A percentile compares a stretch with the other conserved stretches of the same genome.
phyloP scores from a whole-genome alignment of 2,888 invertebrate genomes.

The Plagodis dolabraria region DNA sequence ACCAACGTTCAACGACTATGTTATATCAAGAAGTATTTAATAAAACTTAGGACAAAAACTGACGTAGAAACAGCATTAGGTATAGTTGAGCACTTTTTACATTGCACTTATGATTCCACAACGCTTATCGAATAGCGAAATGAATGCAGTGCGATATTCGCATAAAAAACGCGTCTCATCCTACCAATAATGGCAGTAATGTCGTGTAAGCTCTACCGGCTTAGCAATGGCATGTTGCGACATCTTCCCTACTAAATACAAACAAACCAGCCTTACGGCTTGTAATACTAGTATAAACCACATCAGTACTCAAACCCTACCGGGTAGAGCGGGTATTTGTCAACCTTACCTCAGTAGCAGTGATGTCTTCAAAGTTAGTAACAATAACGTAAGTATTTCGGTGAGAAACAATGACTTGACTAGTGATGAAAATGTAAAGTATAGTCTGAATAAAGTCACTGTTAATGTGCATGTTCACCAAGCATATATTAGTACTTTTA shows the following conservation, averaged over 20 bases:
- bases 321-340: no score
- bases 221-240: slow-evolving; percentile 1
- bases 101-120: slow-evolving; percentile 6
- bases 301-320: neutral
- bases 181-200: slow-evolving; percentile 4
- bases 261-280: neutral
- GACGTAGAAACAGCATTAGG: neutral
- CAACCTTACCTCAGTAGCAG: no score
- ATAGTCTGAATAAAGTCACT: no score
- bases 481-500: no score
- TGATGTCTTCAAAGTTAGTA: no score
- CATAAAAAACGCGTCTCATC: slow-evolving; percentile 16
- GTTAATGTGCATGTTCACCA: no score
- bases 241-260: slow-evolving; percentile 1
- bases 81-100: neutral
- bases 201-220: no score
- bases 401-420: no score
- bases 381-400: no score
- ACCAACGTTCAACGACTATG: no score
- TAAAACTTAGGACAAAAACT: no score
- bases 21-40: neutral
- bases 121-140: slow-evolving; percentile 9
- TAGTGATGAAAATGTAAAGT: no score
- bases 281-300: neutral
- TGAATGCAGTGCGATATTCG: slow-evolving; percentile 20